Conservation (phyloP, 1,140 invertebrate genomes). For the Phenacoccus solenopsis region DNA sequence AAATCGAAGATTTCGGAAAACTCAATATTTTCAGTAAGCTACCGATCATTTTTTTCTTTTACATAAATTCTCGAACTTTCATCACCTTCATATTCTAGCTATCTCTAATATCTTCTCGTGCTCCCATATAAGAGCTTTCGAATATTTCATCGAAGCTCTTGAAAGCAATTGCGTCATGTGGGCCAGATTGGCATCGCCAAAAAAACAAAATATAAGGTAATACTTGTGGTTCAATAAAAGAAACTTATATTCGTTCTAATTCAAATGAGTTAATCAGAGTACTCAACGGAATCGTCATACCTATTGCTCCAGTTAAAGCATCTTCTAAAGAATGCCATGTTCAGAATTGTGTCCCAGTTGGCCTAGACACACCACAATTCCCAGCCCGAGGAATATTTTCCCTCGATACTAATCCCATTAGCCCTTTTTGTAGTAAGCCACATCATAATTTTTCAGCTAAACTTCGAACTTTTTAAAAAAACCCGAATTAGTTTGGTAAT, state of each 20-base stretch:
- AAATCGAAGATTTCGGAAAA: conserved; percentile 24
- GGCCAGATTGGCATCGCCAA: neutral
- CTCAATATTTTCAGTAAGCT: conserved; percentile 27
- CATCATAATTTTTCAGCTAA: no score
- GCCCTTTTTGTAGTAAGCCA: neutral
- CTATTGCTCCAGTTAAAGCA: neutral
- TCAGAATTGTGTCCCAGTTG: neutral
- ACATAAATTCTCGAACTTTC: neutral
- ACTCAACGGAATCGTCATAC: neutral
- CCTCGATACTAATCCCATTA: neutral
- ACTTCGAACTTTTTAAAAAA: no score
- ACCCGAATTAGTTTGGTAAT: no score
- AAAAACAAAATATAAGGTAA: neutral
- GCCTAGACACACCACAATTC: neutral
- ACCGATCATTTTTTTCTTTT: neutral
- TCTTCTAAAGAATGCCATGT: neutral
- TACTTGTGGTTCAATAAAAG: neutral
- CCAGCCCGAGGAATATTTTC: neutral
- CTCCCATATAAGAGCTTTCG: conserved; percentile 53
- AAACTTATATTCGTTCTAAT: no score
- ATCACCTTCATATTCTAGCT: no score
- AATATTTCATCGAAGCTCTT: conserved; percentile 58
- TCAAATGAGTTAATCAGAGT: neutral
- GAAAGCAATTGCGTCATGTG: conserved; percentile 31
- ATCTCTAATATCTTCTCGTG: conserved; percentile 41